Evolutionary conservation across 2,888 invertebrate species (phyloP).

Genomic region (Eustalomyia histrio): DNA sequence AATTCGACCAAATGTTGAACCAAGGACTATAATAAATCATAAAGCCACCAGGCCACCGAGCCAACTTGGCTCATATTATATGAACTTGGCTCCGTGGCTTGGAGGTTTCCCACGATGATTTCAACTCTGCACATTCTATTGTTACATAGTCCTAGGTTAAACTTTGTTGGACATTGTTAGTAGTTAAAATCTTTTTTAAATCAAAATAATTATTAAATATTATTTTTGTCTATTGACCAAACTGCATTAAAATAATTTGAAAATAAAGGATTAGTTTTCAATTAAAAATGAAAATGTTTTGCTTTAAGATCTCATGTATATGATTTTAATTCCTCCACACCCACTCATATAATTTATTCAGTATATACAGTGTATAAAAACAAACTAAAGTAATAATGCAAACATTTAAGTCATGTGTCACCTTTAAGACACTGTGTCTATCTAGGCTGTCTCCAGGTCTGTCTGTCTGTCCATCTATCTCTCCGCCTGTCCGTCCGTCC

Average conservation of each 20-base stretch:
- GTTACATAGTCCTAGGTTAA: too few species aligned
- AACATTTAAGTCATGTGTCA: conserved; percentile 62
- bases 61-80: too few species aligned
- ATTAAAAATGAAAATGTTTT: not conserved
- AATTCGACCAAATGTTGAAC: too few species aligned
- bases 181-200: too few species aligned
- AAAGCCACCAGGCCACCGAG: too few species aligned
- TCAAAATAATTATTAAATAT: too few species aligned
- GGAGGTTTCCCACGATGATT: too few species aligned
- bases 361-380: conserved; percentile 24
- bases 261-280: not conserved
- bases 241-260: not conserved
- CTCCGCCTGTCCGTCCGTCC: conserved; percentile 19
- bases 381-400: conserved; percentile 21
- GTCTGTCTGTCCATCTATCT: conserved; percentile 27
- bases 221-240: not conserved
- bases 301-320: not conserved
- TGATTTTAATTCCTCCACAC: conserved; percentile 54
- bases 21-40: too few species aligned
- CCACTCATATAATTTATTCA: conserved; percentile 55
- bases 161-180: too few species aligned
- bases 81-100: too few species aligned
- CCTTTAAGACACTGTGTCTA: conserved; percentile 55
- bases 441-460: conserved; percentile 34
- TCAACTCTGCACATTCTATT: too few species aligned